Base-by-base conservation (phyloP, 2,888 invertebrate genomes). In the Cephus runcator region DNA sequence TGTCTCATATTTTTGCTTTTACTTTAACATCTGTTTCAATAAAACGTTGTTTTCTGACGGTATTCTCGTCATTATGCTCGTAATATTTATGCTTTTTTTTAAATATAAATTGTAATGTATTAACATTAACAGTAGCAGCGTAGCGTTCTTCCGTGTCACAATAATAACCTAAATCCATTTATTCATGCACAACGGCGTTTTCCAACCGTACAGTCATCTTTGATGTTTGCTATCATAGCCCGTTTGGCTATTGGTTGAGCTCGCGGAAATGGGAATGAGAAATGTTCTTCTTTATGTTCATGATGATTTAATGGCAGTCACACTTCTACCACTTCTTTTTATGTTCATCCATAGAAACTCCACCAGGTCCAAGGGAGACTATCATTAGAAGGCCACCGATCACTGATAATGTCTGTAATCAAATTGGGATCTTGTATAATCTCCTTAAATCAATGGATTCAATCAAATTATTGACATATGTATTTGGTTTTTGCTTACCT, bases 271-370 rank as follows among this genome's bases (percentile, higher is more conserved):
- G 81, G 84, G 81, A 85, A 85, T 83, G 84, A 83, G 84, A 85
- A 82, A 85, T 80, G 78, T 81, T 80, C 78, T 83, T 83, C 73
- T 78, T 80, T 79, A 76, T 79, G 79, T 81, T 83, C 76, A 73
- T 79, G 81, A 84, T 75, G 81, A 84, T 79, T 81, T 80, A 78
- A 82, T 82, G 79, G 80, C 79, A 73, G 81, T 40, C 69, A 31
- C 12, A 76, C 34, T 69, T 86, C 92, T 95, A 98, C 98, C 98
- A 99, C 92, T 97, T 96, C 93, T 99, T 99, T 93, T 99, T 99
- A 93, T 99, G 98, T 91, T 99, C 99, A 92, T 99, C 99, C 98
- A 99, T 98, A 82, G 99, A 99, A 69, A 99, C 98, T 78, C 98
- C 98, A 80, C 99, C 99, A 69, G 99, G 99, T 68, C 99, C 99